Evolutionary conservation across 2,113 vertebrate species (phyloP).

Genomic region (Octodon degus): DNA sequence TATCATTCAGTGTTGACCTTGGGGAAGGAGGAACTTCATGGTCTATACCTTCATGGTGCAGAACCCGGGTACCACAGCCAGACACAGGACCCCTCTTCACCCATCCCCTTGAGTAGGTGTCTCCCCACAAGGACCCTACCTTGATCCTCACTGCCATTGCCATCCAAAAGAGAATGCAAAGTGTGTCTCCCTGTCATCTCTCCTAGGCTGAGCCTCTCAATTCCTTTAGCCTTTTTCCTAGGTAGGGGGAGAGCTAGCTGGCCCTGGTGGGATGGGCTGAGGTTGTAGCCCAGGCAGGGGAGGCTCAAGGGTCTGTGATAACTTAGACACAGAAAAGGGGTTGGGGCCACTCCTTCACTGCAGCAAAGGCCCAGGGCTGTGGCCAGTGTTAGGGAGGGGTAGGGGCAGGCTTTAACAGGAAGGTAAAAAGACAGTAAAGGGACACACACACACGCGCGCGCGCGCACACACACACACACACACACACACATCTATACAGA

Average conservation of each 20-base stretch:
- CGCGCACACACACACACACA: background rate
- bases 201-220: background rate
- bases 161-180: background rate
- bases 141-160: background rate
- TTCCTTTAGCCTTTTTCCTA: background rate
- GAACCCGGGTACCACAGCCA: background rate
- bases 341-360: background rate
- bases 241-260: background rate
- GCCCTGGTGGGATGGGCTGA: background rate
- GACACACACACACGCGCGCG: background rate
- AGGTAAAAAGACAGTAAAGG: background rate
- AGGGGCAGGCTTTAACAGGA: background rate
- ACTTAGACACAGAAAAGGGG: background rate
- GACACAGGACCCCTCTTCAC: background rate
- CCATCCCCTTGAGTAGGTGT: background rate
- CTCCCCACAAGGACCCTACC: background rate
- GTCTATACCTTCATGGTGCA: background rate
- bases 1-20: conserved; percentile 54
- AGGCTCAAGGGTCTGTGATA: background rate
- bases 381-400: background rate
- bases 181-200: background rate
- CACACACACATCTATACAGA: background rate
- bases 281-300: background rate
- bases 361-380: background rate
- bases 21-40: conserved; percentile 26